phyloP scores from a whole-genome alignment of 2,797 vertebrate species.

The Eospalax fontanierii region DNA sequence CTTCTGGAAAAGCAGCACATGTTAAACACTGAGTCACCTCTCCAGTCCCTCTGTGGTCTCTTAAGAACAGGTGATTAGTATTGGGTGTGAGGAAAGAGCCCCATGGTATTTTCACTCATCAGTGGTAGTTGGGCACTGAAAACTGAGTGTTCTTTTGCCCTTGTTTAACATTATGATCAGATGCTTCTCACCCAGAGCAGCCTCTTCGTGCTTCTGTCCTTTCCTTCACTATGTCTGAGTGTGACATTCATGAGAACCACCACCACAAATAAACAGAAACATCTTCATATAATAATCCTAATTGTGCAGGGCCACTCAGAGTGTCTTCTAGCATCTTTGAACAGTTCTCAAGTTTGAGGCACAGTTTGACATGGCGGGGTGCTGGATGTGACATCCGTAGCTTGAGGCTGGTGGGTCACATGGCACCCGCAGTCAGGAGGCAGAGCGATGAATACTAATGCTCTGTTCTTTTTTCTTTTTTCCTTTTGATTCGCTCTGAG shows the following conservation, averaged over 20 bases:
- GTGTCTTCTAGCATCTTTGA: not conserved
- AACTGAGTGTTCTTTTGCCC: not conserved
- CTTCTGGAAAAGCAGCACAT: no score
- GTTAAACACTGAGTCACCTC: no score
- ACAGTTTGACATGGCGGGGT: not conserved
- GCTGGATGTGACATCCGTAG: no score
- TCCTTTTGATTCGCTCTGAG: not conserved
- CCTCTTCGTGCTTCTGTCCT: not conserved
- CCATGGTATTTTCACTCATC: not conserved
- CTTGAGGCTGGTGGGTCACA: not conserved
- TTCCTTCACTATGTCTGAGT: not conserved
- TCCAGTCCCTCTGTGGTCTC: not conserved
- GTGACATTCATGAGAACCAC: not conserved
- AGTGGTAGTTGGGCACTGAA: not conserved
- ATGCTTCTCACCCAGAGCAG: not conserved
- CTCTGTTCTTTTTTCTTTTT: no score
- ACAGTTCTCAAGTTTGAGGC: not conserved
- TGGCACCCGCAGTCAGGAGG: not conserved
- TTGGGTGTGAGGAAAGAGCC: slow-evolving; percentile 9
- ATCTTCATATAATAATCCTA: not conserved
- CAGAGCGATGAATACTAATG: not conserved
- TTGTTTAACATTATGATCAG: not conserved
- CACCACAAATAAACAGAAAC: not conserved
- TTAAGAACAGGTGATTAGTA: not conserved
- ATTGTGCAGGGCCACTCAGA: not conserved